Evolutionary conservation across 2,888 invertebrate genomes (phyloP).

Genomic region (Brachylomia viminalis): DNA sequence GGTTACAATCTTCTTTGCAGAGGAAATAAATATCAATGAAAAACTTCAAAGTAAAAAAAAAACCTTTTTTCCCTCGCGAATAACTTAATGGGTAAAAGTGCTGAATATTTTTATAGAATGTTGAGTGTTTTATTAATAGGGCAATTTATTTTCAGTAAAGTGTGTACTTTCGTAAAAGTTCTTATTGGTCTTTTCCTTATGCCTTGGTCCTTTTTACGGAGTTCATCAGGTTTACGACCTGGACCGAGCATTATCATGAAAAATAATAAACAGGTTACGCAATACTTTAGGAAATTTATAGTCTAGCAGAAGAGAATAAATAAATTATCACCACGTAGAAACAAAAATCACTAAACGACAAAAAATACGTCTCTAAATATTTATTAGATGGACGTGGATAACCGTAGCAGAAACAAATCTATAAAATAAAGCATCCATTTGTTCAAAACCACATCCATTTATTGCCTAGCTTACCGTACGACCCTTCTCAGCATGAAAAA

Average conservation of each 20-base stretch:
- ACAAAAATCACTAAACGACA: not conserved
- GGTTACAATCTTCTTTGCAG: constrained; percentile 47
- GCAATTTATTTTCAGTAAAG: constrained; percentile 20
- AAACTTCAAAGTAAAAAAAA: constrained; percentile 46
- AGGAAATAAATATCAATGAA: constrained; percentile 57
- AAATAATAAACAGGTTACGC: too few species aligned
- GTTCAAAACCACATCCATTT: not conserved
- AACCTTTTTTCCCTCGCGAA: constrained; percentile 6
- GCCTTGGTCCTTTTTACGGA: not conserved
- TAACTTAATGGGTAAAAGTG: constrained; percentile 37
- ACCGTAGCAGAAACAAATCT: not conserved
- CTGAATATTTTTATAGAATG: constrained; percentile 29
- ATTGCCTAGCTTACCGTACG: not conserved
- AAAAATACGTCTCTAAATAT: not conserved
- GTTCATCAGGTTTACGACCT: constrained; percentile 1
- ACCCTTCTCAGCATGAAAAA: not conserved
- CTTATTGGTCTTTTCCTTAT: not conserved
- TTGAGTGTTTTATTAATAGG: constrained; percentile 32
- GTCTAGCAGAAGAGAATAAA: not conserved
- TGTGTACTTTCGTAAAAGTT: constrained; percentile 10
- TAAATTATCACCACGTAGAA: not conserved
- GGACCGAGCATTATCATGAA: not conserved
- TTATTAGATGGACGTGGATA: not conserved
- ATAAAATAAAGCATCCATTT: not conserved
- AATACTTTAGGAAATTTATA: not conserved